Evolutionary conservation across 2,113 vertebrate genomes (phyloP).

Genomic region (cat (Felis catus)): DNA sequence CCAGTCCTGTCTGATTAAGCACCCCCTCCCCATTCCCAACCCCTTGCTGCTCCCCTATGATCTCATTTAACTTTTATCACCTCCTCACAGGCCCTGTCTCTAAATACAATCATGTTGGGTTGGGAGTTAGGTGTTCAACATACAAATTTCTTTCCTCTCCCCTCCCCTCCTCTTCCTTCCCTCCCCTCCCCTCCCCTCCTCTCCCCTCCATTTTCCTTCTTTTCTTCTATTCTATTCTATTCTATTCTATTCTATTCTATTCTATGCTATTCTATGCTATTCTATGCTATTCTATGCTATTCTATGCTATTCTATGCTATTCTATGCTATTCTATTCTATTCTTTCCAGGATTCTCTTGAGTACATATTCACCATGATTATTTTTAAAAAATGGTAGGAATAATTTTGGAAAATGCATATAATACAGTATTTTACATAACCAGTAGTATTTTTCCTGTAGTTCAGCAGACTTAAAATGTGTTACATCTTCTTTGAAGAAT

Average conservation of each 20-base stretch:
- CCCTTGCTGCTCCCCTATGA: neutral
- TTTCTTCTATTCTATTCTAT: too few species aligned
- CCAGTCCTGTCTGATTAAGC: neutral
- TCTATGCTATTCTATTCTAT: neutral
- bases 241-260: neutral
- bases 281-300: neutral
- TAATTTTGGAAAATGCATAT: neutral
- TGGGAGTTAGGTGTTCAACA: neutral
- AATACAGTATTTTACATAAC: neutral
- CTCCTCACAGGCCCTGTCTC: neutral
- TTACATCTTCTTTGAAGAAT: neutral
- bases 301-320: too few species aligned
- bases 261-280: neutral
- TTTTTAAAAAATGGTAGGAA: neutral
- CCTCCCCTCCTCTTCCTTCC: fast-evolving
- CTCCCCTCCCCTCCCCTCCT: neutral
- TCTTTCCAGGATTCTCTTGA: neutral
- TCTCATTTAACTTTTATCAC: neutral
- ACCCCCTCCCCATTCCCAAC: too few species aligned
- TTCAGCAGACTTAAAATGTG: neutral
- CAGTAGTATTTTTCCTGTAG: neutral
- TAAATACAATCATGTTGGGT: neutral
- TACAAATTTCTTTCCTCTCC: too few species aligned
- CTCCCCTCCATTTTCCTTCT: fast-evolving
- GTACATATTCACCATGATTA: neutral